Evolutionary conservation across 2,888 invertebrate species (phyloP).

Genomic region (Diabrotica balteata): DNA sequence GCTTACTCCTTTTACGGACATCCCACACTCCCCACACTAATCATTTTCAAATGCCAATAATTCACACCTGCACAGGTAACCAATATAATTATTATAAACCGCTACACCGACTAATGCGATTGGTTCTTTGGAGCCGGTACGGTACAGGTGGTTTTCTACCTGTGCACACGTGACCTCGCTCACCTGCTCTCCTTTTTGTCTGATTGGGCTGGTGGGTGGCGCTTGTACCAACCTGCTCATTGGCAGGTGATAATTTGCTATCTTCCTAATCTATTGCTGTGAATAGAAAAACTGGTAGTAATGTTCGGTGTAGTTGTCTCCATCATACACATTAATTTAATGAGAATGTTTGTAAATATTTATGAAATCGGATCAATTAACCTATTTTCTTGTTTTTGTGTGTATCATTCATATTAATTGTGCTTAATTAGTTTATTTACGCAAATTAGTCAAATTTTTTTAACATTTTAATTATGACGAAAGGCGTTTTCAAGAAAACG

Average conservation of each 20-base stretch:
- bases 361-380: too few relatives aligned
- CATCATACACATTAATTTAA: too few relatives aligned
- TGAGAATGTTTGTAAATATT: too few relatives aligned
- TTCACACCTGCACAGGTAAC: neutral
- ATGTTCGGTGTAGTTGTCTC: too few relatives aligned
- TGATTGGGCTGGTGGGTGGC: constrained; percentile 45
- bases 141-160: constrained; percentile 40
- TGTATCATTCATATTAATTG: too few relatives aligned
- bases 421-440: too few relatives aligned
- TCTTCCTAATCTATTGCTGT: neutral
- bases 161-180: constrained; percentile 32
- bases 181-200: constrained; percentile 37
- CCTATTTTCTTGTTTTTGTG: too few relatives aligned
- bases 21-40: neutral
- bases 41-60: neutral
- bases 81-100: neutral
- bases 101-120: neutral
- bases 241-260: constrained; percentile 35
- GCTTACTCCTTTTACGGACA: too few relatives aligned
- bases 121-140: constrained; percentile 12
- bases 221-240: constrained; percentile 36
- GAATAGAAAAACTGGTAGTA: too few relatives aligned
- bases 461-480: too few relatives aligned
- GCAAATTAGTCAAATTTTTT: too few relatives aligned
- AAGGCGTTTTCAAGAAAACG: too few relatives aligned